Evolutionary conservation across 2,888 invertebrate genomes (phyloP), one percentile per base, ranked within the genome.

Genomic region (Leptopilina drosophilae): DNA sequence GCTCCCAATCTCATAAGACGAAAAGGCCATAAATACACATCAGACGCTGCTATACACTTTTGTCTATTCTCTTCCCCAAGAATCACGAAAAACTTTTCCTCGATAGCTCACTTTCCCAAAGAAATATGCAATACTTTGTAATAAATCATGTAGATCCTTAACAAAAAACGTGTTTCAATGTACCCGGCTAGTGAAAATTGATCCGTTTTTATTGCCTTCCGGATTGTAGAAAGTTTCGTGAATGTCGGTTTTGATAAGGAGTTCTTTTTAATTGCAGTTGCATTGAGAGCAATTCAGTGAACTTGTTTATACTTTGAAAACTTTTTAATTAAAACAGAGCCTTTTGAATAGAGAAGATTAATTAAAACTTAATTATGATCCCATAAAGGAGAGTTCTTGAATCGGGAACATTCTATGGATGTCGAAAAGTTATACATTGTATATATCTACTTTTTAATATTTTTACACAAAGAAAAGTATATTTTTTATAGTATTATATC

Each of bases 1-100:
- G 42, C 46, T 66, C 66, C 42, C 15, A 15, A 46, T 66, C 66
- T 46, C 42, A 66, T 15, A 66, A 66, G 66, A 42, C 66, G n/a
- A 66, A 46, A 66, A 66, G 66, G 66, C 46, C 66, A 66, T 66
- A 66, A 66, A 66, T 66, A 66, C 46, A n/a, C 66, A 66, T 46
- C 42, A 33, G 3, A 33, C 33, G 33, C 4, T 33, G 33, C 33
- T 33, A 33, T 33, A 14, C 15, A 46, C 66, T 46, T 46, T 66
- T 66, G 42, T 66, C 46, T 46, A n/a, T 42, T 42, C 15, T n/a
- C 14, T 46, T 46, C 3, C n/a, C n/a, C n/a, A 66, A 46, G 66
- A 66, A 42, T 66, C 42, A 46, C n/a, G 15, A 46, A 66, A 46
- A 66, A 46, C 46, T 9, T 11, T 66, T n/a, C n/a, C 15, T 66